phyloP scores from a whole-genome alignment of 2,797 vertebrate species.

The Caiman crocodilus region DNA sequence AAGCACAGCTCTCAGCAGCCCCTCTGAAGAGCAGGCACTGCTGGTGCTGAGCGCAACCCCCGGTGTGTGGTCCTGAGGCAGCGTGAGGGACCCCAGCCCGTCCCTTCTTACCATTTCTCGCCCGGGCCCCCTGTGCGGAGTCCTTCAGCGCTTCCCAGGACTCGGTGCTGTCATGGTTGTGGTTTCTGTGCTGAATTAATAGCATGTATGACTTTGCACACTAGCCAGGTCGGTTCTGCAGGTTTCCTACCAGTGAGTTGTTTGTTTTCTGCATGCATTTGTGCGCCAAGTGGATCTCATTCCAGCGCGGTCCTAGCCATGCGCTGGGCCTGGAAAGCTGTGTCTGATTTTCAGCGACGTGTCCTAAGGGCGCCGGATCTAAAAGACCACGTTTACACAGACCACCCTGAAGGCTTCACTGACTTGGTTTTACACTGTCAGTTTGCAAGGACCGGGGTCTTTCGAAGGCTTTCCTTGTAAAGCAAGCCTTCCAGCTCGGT shows the following conservation, averaged over 20 bases:
- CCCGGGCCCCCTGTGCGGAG: neutral
- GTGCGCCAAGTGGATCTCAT: neutral
- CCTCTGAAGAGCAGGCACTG: fast-evolving
- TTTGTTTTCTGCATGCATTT: neutral
- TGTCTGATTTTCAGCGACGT: neutral
- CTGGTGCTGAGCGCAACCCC: neutral
- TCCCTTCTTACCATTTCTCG: neutral
- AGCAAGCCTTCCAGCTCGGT: neutral
- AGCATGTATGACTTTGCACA: neutral
- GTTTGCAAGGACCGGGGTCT: neutral
- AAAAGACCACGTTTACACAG: fast-evolving
- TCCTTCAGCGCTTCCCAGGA: neutral
- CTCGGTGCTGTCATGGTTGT: neutral
- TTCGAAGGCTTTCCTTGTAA: neutral
- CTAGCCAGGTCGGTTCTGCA: neutral
- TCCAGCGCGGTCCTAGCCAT: neutral
- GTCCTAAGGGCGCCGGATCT: neutral
- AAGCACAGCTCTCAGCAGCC: neutral
- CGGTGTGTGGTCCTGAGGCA: neutral
- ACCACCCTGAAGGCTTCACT: neutral
- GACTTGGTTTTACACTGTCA: neutral
- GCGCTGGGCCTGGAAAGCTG: neutral
- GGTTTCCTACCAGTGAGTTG: neutral
- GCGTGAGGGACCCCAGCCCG: fast-evolving
- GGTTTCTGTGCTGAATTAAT: neutral